A percentile compares a stretch with the other conserved stretches of the same genome.
Conservation (phyloP, 2,113 vertebrate species). For the Passerina amoena region DNA sequence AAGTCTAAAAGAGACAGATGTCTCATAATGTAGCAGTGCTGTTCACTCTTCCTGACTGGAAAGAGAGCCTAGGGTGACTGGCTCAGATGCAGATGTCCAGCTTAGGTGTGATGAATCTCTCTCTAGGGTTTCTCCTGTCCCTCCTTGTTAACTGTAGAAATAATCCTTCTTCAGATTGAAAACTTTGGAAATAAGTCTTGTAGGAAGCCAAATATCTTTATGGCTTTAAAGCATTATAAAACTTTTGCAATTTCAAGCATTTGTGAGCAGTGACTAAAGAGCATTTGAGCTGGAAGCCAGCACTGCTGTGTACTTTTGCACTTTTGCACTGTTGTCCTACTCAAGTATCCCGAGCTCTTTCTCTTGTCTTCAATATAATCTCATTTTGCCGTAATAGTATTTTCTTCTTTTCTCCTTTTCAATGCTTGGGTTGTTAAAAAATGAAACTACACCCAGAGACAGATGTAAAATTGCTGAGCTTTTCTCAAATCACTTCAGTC, state of each 20-base stretch:
- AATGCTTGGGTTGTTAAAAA: not conserved
- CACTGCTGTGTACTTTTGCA: not conserved
- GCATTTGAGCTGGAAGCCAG: not conserved
- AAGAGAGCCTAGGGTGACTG: conserved; percentile 28
- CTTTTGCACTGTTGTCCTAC: not conserved
- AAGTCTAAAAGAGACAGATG: conserved; percentile 16
- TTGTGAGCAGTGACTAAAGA: not conserved
- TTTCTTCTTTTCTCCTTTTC: not conserved
- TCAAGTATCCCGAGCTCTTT: not conserved
- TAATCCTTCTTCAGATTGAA: not conserved
- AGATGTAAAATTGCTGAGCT: not conserved
- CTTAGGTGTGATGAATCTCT: conserved; percentile 12
- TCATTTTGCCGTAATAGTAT: not conserved
- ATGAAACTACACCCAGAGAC: not conserved
- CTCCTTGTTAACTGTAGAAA: not conserved
- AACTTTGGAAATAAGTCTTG: not conserved
- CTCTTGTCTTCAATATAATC: not conserved
- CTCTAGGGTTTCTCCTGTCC: conserved; percentile 18
- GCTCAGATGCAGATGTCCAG: conserved; percentile 11
- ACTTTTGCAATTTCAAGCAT: not conserved
- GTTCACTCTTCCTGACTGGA: not conserved
- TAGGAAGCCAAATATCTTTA: not conserved
- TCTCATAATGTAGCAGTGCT: not conserved
- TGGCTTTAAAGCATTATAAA: not conserved
- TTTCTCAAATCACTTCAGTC: not conserved